phyloP scores from a whole-genome alignment of 2,888 invertebrate genomes.

The Ichneumon xanthorius region DNA sequence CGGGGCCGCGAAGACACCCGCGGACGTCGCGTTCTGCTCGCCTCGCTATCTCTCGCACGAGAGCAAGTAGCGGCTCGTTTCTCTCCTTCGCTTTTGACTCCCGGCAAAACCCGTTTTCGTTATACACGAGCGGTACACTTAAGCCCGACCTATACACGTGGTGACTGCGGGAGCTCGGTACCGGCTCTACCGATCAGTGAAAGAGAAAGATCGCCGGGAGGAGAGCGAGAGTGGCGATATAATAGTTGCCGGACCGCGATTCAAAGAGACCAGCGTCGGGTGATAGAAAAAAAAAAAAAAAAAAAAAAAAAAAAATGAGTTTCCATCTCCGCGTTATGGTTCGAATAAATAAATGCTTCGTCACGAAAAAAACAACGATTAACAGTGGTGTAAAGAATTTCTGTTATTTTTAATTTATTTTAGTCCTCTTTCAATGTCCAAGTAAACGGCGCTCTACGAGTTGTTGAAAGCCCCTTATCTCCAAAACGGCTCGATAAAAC shows the following conservation, averaged over 20 bases:
- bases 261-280: background rate
- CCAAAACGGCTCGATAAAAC: too few species aligned
- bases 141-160: constrained; percentile 57
- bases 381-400: background rate
- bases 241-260: constrained; percentile 8
- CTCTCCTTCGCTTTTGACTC: constrained; percentile 43
- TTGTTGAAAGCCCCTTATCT: too few species aligned
- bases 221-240: constrained; percentile 36
- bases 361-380: too few species aligned
- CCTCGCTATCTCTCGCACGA: constrained; percentile 1
- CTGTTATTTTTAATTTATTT: background rate
- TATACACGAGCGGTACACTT: constrained; percentile 57
- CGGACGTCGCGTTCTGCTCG: background rate
- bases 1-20: background rate
- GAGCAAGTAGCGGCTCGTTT: background rate
- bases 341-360: constrained; percentile 3
- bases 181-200: constrained; percentile 24
- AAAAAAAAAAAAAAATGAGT: background rate
- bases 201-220: constrained; percentile 36
- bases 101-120: constrained; percentile 61
- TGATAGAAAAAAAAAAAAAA: background rate
- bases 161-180: constrained; percentile 33
- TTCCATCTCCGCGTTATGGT: constrained; percentile 30
- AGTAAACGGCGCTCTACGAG: too few species aligned
- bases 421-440: background rate